phyloP scores from a whole-genome alignment of 2,797 vertebrate genomes.

The Acanthornis magna region DNA sequence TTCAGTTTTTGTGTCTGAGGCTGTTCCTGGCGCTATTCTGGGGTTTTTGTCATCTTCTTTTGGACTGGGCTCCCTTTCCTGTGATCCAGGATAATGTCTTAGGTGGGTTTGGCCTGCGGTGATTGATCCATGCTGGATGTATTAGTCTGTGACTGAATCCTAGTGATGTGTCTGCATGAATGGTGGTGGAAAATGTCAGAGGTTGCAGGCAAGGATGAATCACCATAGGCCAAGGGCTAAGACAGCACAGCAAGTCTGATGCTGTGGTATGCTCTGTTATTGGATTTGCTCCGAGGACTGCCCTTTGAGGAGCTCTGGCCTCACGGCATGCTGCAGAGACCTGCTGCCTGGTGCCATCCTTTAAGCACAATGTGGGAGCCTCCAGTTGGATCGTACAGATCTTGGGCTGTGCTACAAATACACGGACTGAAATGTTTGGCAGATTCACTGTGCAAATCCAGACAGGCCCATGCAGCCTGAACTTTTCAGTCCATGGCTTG shows the following conservation, averaged over 20 bases:
- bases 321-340: neutral
- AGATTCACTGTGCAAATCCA: neutral
- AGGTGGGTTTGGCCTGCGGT: neutral
- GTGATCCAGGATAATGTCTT: neutral
- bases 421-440: neutral
- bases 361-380: neutral
- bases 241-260: neutral
- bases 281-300: neutral
- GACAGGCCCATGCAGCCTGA: conserved; percentile 4
- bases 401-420: neutral
- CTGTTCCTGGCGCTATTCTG: neutral
- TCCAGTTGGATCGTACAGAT: neutral
- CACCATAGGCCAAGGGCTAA: neutral
- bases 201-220: conserved; percentile 1
- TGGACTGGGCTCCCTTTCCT: neutral
- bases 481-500: conserved; percentile 6
- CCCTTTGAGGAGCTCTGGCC: conserved; percentile 2
- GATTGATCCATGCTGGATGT: neutral
- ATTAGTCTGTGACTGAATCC: neutral
- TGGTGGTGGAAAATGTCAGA: neutral
- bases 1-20: neutral
- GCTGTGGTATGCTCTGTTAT: neutral
- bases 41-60: neutral
- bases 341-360: conserved; percentile 10
- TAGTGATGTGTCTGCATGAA: neutral